Evolutionary conservation across 2,888 invertebrate genomes (phyloP), one percentile per base, ranked within the genome.

Genomic region (Caenorhabditis angaria): DNA sequence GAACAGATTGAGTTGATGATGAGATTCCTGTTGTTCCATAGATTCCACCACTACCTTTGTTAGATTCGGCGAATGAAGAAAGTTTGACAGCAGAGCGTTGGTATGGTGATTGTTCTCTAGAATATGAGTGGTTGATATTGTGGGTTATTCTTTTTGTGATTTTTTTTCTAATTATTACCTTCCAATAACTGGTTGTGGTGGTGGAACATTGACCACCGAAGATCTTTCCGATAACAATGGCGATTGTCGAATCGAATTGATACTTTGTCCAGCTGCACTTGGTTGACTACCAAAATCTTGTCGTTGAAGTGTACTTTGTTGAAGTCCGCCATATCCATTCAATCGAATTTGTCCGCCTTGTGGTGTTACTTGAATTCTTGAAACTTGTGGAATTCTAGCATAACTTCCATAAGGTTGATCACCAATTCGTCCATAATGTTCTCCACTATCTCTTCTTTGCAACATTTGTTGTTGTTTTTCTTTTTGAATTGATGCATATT

Each of bases 401-500:
- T 80, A 80, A 61, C 76, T 80, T 35, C 75, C 80, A 63, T 80
- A 80, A 25, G 67, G 66, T 54, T 70, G 68, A 65, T 78, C 73
- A 10, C 41, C 41, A 29, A 71, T 59, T 55, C 69, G 61, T 61
- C 77, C 77, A 47, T 79, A 79, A 10, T 59, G 58, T 28, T 78
- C 78, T 4, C 69, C 70, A 47, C 76, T 77, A 64, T 71, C 71
- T 51, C 76, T 47, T 53, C 72, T 32, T 27, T 74, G 74, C 18
- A 55, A 62, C 3, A 71, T 27, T 28, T 58, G 64, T 51, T 65
- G 67, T 20, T 70, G 65, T 61, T 72, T 73, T 57, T 68, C 65
- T 59, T 81, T 81, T 55, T 81, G 81, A 61, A 81, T 81, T 24
- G 78, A 77, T 14, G 81, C 70, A 57, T 81, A 81, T 54, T 71